Percentiles rank a stretch among this genome's conserved stretches.
Conservation (phyloP, 2,113 vertebrate species). For the Phoenicopterus ruber region DNA sequence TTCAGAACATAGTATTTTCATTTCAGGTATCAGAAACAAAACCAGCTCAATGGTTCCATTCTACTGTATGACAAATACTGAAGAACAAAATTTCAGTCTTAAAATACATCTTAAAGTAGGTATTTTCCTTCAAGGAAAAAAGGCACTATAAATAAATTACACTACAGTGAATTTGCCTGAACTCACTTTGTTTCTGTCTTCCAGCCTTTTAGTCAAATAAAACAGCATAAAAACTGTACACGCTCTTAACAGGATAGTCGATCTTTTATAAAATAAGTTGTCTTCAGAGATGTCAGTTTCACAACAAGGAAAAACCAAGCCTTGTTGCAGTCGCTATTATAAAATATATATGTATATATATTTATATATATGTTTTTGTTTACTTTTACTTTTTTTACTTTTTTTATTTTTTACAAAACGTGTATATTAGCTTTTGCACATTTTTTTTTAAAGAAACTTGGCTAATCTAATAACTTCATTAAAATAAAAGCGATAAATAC, state of each 20-base stretch:
- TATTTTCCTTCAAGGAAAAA: conserved; percentile 99
- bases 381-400: conserved; percentile 71
- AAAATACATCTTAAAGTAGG: conserved; percentile 94
- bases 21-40: conserved; percentile 92
- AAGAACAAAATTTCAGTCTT: conserved; percentile 95
- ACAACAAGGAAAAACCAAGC: conserved; percentile 86
- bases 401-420: conserved; percentile 82
- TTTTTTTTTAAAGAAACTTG: conserved; percentile 78
- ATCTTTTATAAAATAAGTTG: conserved; percentile 85
- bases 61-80: conserved; percentile 91
- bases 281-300: conserved; percentile 83
- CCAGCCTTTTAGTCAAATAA: conserved; percentile 93
- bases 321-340: conserved; percentile 82
- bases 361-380: conserved; percentile 70
- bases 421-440: conserved; percentile 81
- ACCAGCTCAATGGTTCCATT: conserved; percentile 88
- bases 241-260: conserved; percentile 80
- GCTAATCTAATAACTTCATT: conserved; percentile 89
- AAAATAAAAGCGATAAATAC: conserved; percentile 87
- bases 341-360: conserved; percentile 82
- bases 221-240: conserved; percentile 86
- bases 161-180: conserved; percentile 98
- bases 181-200: conserved; percentile 97
- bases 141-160: conserved; percentile 99
- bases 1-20: conserved; percentile 76